phyloP scores from a whole-genome alignment of 2,888 invertebrate genomes.

The Chironomus riparius region DNA sequence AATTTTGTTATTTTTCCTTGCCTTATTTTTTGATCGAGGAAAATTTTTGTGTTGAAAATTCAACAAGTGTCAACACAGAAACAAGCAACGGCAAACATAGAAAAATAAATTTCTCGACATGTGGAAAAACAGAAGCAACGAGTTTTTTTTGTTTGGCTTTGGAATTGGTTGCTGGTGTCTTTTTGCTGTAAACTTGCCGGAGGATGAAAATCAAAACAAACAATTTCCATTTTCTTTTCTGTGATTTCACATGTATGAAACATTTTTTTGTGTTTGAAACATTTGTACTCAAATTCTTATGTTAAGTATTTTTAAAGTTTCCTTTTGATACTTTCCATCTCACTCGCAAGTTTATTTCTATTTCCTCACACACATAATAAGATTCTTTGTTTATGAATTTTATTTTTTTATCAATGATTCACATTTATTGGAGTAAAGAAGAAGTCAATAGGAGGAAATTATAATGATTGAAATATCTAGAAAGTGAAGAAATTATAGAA shows the following conservation, averaged over 20 bases:
- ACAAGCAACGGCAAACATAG: neutral
- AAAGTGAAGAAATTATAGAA: too few relatives aligned
- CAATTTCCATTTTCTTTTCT: constrained; percentile 1
- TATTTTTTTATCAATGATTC: too few relatives aligned
- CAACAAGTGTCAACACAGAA: constrained; percentile 22
- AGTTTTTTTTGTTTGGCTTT: neutral
- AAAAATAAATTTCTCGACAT: neutral
- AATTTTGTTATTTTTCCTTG: too few relatives aligned
- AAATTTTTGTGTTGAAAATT: neutral
- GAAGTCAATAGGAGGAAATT: too few relatives aligned
- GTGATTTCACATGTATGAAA: neutral
- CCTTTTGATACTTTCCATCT: neutral
- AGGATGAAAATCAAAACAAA: constrained; percentile 18
- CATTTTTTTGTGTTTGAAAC: too few relatives aligned
- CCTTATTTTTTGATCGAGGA: neutral
- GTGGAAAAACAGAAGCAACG: neutral
- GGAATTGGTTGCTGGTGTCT: too few relatives aligned
- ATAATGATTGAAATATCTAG: too few relatives aligned
- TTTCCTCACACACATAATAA: too few relatives aligned
- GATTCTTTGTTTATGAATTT: too few relatives aligned
- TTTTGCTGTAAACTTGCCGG: neutral
- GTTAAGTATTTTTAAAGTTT: neutral
- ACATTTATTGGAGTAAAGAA: too few relatives aligned
- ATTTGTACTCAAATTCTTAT: too few relatives aligned
- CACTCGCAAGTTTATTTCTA: neutral